phyloP scores from a whole-genome alignment of 2,113 vertebrate genomes.

The Tachysurus fulvidraco region DNA sequence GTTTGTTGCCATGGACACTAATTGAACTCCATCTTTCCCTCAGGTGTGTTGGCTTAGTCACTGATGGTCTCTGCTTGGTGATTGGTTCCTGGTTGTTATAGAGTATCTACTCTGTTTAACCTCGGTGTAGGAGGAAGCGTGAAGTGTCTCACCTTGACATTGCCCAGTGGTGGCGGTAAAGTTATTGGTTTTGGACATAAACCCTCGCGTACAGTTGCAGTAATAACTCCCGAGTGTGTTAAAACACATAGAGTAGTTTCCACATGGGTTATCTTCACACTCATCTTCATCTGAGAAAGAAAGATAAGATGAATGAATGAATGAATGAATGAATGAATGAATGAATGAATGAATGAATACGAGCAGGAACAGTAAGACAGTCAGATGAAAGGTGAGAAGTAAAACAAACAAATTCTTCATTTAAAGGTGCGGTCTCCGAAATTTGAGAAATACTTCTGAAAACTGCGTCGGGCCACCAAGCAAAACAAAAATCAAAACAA shows the following conservation, averaged over 20 bases:
- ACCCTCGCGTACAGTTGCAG: constrained; percentile 28
- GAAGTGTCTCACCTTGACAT: constrained; percentile 36
- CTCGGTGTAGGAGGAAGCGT: background rate
- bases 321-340: background rate
- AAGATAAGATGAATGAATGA: too few relatives aligned
- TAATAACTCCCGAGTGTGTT: constrained; percentile 43
- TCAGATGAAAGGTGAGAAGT: background rate
- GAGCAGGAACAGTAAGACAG: background rate
- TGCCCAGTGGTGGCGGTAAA: constrained; percentile 31
- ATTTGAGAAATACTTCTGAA: too few relatives aligned
- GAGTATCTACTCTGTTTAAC: too few relatives aligned
- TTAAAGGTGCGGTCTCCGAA: too few relatives aligned
- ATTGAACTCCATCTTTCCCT: too few relatives aligned
- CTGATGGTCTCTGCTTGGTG: too few relatives aligned
- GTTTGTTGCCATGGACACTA: too few relatives aligned
- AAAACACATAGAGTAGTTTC: background rate
- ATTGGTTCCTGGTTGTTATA: too few relatives aligned
- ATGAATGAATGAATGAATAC: background rate
- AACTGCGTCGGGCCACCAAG: too few relatives aligned
- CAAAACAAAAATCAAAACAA: too few relatives aligned
- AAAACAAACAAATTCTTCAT: background rate
- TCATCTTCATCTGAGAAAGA: constrained; percentile 44
- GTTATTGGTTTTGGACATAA: background rate
- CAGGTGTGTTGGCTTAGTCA: too few relatives aligned
- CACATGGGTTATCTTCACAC: background rate